These are phyloP conservation scores for Deilephila porcellus DNA, from an alignment of 2,888 invertebrate genomes.

Conservation along the genomic window DNA sequence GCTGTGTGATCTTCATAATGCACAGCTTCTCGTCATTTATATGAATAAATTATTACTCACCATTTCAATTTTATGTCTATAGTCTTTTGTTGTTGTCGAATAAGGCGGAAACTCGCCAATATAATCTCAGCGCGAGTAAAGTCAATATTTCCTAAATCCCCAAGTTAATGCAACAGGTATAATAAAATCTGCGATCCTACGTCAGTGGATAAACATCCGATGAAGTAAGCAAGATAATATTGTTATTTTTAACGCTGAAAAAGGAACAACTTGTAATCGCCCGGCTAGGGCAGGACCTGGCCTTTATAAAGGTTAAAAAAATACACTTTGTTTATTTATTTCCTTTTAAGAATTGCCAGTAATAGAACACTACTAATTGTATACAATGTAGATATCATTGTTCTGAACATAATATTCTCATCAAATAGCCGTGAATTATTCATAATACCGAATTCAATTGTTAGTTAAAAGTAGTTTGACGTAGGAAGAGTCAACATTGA, in stretches of 20 bases:
- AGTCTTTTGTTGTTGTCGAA: neutral
- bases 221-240: constrained; percentile 10
- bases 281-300: neutral
- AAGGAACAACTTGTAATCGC: constrained; percentile 14
- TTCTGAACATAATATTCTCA: neutral
- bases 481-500: constrained; percentile 4
- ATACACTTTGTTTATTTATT: constrained; percentile 4
- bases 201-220: constrained; percentile 6
- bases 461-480: neutral
- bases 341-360: neutral
- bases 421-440: neutral
- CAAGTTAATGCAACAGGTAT: neutral
- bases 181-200: neutral
- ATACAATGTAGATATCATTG: neutral
- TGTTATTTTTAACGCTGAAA: neutral
- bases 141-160: constrained; percentile 13
- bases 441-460: neutral
- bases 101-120: constrained; percentile 6
- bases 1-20: constrained; percentile 53
- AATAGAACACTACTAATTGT: neutral
- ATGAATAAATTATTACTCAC: constrained; percentile 15
- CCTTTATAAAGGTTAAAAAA: constrained; percentile 10
- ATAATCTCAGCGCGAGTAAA: neutral
- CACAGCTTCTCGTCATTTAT: constrained; percentile 40
- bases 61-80: neutral